Percentiles rank a stretch among this genome's conserved stretches.
These are phyloP conservation scores for Parazoanthus atlanticus DNA, from an alignment of 92 coral and sea anemone genomes.

Conservation along the genomic window DNA sequence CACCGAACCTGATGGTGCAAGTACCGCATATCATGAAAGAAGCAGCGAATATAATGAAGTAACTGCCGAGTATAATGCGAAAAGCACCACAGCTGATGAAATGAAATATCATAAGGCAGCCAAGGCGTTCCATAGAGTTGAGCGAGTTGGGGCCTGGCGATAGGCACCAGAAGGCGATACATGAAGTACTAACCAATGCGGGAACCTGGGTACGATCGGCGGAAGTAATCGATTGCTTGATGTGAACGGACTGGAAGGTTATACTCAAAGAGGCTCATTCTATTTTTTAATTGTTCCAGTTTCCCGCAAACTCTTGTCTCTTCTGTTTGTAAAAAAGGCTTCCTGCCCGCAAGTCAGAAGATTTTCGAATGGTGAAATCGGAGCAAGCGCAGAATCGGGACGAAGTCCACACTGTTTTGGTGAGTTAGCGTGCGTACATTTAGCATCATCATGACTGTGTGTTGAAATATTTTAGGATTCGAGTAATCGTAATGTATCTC, in stretches of 20 bases:
- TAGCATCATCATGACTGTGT: background rate
- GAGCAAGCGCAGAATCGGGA: conserved; percentile 24
- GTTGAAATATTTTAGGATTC: too few species aligned
- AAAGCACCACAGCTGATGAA: too few species aligned
- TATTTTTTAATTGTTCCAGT: background rate
- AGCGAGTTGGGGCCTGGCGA: too few species aligned
- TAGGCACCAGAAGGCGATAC: background rate
- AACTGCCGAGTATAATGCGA: too few species aligned
- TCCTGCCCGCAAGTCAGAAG: background rate
- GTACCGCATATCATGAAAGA: too few species aligned
- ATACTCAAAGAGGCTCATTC: background rate
- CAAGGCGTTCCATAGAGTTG: too few species aligned
- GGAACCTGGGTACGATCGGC: background rate
- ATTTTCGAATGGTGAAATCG: conserved; percentile 42
- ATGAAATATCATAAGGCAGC: too few species aligned
- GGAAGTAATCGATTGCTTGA: background rate
- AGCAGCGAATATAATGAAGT: too few species aligned
- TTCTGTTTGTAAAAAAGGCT: background rate
- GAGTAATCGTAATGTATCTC: too few species aligned
- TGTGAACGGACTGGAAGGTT: background rate
- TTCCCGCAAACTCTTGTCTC: background rate
- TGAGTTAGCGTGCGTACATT: background rate
- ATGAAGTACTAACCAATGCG: background rate
- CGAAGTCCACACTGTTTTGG: conserved; percentile 39
- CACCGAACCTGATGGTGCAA: too few species aligned